Base-by-base conservation (phyloP, 2,797 vertebrate genomes). In the Phyllotis vaccarum region DNA sequence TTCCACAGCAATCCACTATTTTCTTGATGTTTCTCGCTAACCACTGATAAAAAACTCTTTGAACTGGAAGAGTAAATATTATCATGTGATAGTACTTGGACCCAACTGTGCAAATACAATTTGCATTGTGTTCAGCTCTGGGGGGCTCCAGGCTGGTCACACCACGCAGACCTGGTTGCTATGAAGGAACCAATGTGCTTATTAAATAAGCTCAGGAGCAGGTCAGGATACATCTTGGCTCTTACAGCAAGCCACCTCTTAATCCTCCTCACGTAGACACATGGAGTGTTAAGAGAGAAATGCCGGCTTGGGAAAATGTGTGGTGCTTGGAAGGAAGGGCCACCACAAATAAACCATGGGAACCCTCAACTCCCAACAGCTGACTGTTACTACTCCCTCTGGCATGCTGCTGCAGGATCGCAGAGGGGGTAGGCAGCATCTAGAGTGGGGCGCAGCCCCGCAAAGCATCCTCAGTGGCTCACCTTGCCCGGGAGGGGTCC, bases 401-500 rank as follows among this genome's bases (percentile, higher is more conserved):
- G 40, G 64, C 80, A 17, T 29, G 52, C 78, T 46, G 49, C 9
- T 9, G 13, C 64, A 54, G 80, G 74, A 46, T 37, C 31, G 8
- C 19, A 27, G n/a, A 37, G 62, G 43, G 29, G 86, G 64, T 60
- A 43, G 68, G 19, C 13, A 34, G 70, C 86, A 34, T 58, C 40
- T 16, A 8, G 46, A 24, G 21, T n/a, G 46, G 16, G 11, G 24
- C 37, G 82, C 86, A 37, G 37, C 54, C 34, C 49, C 24, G 9
- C 85, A 52, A 52, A 72, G 49, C 66, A 70, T 40, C 70, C 72
- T 2, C 43, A 9, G n/a, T 27, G 49, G 54, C 98, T 98, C 99
- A 99, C 99, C 99, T 99, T 99, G 98, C 98, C 98, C 72, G 99
- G 98, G 98, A 99, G 98, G 91, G 99, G 99, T 79, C 99, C 99